Evolutionary conservation across 2,113 vertebrate genomes (phyloP).

Genomic region (Odocoileus virginianus): DNA sequence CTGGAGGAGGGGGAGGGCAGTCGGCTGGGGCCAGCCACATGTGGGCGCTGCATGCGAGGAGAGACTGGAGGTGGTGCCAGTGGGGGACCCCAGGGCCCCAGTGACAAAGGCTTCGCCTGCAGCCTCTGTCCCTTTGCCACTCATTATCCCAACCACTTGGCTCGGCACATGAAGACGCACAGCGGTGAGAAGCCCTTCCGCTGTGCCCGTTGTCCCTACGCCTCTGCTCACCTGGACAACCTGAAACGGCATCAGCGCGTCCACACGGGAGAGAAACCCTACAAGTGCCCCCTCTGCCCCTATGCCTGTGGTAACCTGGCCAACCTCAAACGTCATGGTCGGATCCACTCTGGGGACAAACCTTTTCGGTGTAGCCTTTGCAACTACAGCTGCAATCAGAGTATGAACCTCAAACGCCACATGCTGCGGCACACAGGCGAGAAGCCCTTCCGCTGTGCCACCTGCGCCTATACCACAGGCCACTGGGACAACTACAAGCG

Average conservation of each 20-base stretch:
- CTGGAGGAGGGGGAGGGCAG: slow-evolving; percentile 89
- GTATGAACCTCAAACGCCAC: slow-evolving; percentile 99
- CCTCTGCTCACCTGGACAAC: slow-evolving; percentile 97
- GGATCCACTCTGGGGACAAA: slow-evolving; percentile 96
- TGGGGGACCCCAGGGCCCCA: slow-evolving; percentile 71
- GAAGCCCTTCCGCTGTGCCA: slow-evolving; percentile 94
- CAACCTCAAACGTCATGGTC: slow-evolving; percentile 96
- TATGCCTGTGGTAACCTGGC: slow-evolving; percentile 98
- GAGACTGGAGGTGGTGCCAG: slow-evolving; percentile 83
- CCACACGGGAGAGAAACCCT: slow-evolving; percentile 93
- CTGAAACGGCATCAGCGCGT: slow-evolving; percentile 96
- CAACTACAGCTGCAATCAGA: slow-evolving; percentile 98
- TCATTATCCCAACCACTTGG: slow-evolving; percentile 97
- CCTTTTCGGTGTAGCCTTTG: slow-evolving; percentile 95
- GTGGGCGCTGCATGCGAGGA: slow-evolving; percentile 90
- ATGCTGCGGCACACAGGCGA: slow-evolving; percentile 96
- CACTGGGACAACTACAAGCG: slow-evolving; percentile 99
- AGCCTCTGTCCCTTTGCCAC: slow-evolving; percentile 94
- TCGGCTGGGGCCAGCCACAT: slow-evolving; percentile 84
- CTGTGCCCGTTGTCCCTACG: slow-evolving; percentile 94
- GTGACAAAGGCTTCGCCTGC: slow-evolving; percentile 90
- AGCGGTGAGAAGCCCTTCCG: slow-evolving; percentile 97
- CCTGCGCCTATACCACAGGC: slow-evolving; percentile 95
- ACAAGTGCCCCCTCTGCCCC: slow-evolving; percentile 93
- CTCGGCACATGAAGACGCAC: slow-evolving; percentile 98